Percentiles rank a stretch among this genome's conserved stretches.
These are phyloP conservation scores for Philonicus albiceps DNA, from an alignment of 2,888 invertebrate genomes.

Conservation along the genomic window DNA sequence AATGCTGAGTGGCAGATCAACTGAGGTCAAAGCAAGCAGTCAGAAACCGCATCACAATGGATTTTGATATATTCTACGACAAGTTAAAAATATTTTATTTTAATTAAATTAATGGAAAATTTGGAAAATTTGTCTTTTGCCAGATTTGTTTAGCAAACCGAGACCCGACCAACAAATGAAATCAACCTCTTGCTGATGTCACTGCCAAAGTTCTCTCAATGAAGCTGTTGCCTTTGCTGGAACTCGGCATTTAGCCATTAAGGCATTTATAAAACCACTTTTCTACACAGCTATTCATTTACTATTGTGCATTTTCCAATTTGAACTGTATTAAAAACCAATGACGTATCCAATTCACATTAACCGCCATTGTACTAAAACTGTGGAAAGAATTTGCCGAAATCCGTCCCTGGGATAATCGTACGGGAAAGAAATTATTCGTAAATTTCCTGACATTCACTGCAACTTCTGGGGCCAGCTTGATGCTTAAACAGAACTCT, in stretches of 20 bases:
- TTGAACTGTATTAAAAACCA: neutral
- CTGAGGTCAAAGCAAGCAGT: neutral
- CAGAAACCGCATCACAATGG: neutral
- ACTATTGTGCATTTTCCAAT: neutral
- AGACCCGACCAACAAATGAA: conserved; percentile 22
- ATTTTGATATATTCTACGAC: neutral
- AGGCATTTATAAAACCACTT: neutral
- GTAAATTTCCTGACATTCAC: neutral
- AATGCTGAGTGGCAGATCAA: conserved; percentile 29
- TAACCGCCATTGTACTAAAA: conserved; percentile 31
- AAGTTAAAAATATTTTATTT: neutral
- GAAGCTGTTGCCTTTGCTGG: neutral
- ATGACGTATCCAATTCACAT: conserved; percentile 30
- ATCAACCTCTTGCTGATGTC: conserved; percentile 25
- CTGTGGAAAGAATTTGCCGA: conserved; percentile 16
- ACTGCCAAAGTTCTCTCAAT: neutral
- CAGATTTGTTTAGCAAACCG: neutral
- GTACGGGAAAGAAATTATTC: neutral
- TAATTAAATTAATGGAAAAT: neutral
- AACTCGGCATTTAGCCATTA: neutral
- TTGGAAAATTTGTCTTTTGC: neutral
- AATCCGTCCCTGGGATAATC: neutral
- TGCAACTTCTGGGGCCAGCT: neutral
- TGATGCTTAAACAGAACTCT: neutral
- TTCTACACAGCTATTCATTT: neutral